A percentile compares a stretch with the other conserved stretches of the same genome.
phyloP scores from a whole-genome alignment of 2,113 vertebrate species.

The Cheilinus undulatus region DNA sequence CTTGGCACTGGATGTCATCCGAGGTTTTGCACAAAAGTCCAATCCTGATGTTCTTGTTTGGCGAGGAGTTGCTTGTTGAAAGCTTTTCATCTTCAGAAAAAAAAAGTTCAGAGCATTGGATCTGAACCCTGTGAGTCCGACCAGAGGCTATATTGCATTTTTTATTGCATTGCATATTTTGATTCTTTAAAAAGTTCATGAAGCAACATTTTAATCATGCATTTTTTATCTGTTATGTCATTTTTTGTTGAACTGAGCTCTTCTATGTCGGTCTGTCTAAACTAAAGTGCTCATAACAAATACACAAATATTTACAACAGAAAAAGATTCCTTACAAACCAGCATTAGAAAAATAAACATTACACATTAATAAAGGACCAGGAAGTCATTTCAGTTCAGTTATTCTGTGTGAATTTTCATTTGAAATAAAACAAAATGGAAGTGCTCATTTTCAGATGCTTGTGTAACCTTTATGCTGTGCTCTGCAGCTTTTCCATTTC shows the following conservation, averaged over 20 bases:
- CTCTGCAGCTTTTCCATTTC: slow-evolving; percentile 2
- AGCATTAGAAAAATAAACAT: background rate
- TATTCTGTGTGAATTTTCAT: background rate
- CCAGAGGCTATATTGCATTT: slow-evolving; percentile 56
- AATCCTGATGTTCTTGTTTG: slow-evolving; percentile 4
- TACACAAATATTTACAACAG: slow-evolving; percentile 20
- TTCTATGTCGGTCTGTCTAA: slow-evolving; percentile 23
- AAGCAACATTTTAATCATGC: slow-evolving; percentile 21
- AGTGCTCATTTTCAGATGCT: background rate
- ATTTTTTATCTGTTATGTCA: slow-evolving; percentile 9
- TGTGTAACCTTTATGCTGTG: slow-evolving; percentile 1
- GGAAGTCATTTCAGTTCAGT: background rate
- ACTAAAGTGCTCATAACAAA: slow-evolving; percentile 26
- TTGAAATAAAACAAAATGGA: slow-evolving; percentile 1
- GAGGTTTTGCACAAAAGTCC: background rate
- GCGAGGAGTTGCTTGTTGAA: slow-evolving; percentile 8
- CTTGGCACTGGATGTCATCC: slow-evolving; percentile 42
- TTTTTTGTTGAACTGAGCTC: slow-evolving; percentile 11
- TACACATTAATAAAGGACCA: background rate
- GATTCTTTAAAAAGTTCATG: slow-evolving; percentile 5
- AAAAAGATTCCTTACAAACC: background rate
- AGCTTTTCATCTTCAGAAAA: slow-evolving; percentile 9
- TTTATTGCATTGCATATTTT: slow-evolving; percentile 51
- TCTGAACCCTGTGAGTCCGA: background rate
- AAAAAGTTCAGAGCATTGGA: background rate